Evolutionary conservation across 2,888 invertebrate species (phyloP), one percentile per base, ranked within the genome.

Genomic region (Strigamia maritima): DNA sequence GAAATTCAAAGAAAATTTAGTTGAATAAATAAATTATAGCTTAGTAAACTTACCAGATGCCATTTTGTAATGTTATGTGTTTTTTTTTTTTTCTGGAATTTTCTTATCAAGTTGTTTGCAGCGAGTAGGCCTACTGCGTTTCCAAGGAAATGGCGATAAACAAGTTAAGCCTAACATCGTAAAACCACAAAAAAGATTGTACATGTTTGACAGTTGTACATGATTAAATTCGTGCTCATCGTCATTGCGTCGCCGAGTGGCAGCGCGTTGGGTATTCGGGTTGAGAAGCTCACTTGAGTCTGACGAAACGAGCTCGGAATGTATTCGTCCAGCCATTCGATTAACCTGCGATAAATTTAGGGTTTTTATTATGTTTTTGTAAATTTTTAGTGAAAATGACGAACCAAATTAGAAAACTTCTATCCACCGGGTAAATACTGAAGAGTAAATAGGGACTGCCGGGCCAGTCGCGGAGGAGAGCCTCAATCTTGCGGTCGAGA

Each of bases 371-470:
- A n/a, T n/a, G n/a, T n/a, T n/a, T n/a, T n/a, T n/a, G n/a, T n/a
- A n/a, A n/a, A n/a, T n/a, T n/a, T n/a, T n/a, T n/a, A n/a, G n/a
- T 26, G 31, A 76, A 40, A 16, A n/a, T 26, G 24, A 83, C 86
- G 85, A 86, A 94, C 99, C 99, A 99, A 83, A 99, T 97, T 79
- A 99, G 89, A 85, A 97, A 96, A 87, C 97, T 98, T 80, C 99
- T 99, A 88, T 99, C 99, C 44, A 98, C 93, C 7, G 99, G 99
- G 87, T 99, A 98, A 85, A 99, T 94, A 80, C 98, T 94, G 87
- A 98, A 99, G 24, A 99, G 88, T 82, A 99, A 89, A 88, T 99
- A 99, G 0, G 96, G 94, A 86, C 94, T 95, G 85, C 96, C 95
- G 85, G 98, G 97, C 99, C 99, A 99, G 85, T 98, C 97, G 38